Evolutionary conservation across 1,140 invertebrate species (phyloP), one percentile per base, ranked within the genome.

Genomic region (Solenopsis invicta): DNA sequence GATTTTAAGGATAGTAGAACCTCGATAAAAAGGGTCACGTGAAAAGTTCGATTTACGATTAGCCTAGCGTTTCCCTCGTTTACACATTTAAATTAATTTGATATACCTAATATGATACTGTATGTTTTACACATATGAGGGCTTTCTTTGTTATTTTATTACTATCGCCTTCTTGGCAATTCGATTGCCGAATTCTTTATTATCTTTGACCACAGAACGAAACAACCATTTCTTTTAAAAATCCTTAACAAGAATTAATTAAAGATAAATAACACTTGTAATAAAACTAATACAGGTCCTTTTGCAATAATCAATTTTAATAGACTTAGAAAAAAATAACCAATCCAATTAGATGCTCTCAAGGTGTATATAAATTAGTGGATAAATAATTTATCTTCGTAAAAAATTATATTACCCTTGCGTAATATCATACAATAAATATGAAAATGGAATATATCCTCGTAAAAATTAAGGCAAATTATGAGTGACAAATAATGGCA

Each of bases 171-270:
- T n/a, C 67, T 88, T 62, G 61, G 84, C 56, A 56, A 81, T 67
- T 69, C 56, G 24, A 77, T 87, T 90, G 90, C 91, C 62, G 91
- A 92, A 90, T 91, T 92, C 91, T 90, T 91, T 88, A 92, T 91
- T 90, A 86, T 13, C 48, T 18, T 13, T 48, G 34, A 76, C 59
- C 12, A 21, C 13, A 29, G 24, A 77, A 45, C 59, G 34, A 66
- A 81, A 75, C 12, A 24, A 59, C 72, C 24, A n/a, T 61, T 24
- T 18, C 12, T 61, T 10, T 88, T 9, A 74, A 77, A 84, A 72
- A 81, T 76, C 18, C 77, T 75, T 21, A 67, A 90, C 48, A 67
- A 86, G 48, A 34, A 74, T 2, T 10, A 59, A 52, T 75, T n/a
- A 45, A 34, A 64, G 18, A 81, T 34, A 88, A 64, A 18, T 75